Conservation (phyloP, 1,140 invertebrate genomes). For the Caenorhabditis tropicalis region DNA sequence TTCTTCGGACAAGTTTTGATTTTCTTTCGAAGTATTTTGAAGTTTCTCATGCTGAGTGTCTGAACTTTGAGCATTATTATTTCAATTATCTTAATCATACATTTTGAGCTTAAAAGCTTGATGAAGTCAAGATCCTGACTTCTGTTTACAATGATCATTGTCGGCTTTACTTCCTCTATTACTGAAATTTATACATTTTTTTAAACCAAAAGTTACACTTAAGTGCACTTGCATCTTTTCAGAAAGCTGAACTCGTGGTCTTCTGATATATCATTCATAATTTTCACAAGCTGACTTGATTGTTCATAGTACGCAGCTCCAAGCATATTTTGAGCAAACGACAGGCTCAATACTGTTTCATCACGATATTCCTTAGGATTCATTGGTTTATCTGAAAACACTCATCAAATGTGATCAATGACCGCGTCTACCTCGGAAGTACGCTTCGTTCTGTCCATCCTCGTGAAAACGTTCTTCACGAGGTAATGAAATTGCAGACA, state of each 20-base stretch:
- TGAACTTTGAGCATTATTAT: not conserved
- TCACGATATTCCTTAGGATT: not conserved
- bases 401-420: no score
- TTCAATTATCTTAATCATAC: slow-evolving; percentile 11
- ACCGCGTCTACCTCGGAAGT: not conserved
- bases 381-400: not conserved
- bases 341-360: not conserved
- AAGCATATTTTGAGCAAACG: not conserved
- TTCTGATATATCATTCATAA: slow-evolving; percentile 57
- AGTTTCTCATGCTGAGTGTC: slow-evolving; percentile 6
- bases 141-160: slow-evolving; percentile 45
- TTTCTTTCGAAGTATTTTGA: not conserved
- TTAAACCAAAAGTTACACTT: not conserved
- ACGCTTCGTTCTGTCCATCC: not conserved
- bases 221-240: slow-evolving; percentile 28
- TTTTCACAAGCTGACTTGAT: slow-evolving; percentile 27
- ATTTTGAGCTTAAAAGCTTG: slow-evolving; percentile 24
- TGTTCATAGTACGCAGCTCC: slow-evolving; percentile 56
- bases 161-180: slow-evolving; percentile 50
- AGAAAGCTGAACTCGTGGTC: slow-evolving; percentile 50
- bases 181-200: slow-evolving; percentile 56
- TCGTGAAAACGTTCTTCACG: not conserved
- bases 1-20: not conserved
- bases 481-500: not conserved
- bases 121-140: slow-evolving; percentile 52